These are phyloP conservation scores for Drosophila mercatorum DNA, from an alignment of 2,888 invertebrate genomes.

Conservation along the genomic window DNA sequence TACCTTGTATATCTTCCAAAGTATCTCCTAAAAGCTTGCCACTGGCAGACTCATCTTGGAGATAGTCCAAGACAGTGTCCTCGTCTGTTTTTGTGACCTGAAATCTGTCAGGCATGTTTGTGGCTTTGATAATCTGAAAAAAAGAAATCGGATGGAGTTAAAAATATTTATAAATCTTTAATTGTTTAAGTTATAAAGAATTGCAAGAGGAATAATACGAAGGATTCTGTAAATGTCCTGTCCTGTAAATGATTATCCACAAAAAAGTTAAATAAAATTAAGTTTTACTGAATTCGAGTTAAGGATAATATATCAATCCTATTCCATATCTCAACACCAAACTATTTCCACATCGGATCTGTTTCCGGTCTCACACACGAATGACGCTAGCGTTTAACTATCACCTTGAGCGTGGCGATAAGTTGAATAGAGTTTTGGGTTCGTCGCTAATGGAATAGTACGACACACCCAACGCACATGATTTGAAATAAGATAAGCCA, in stretches of 20 bases:
- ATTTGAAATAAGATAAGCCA: slow-evolving; percentile 7
- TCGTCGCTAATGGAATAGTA: slow-evolving; percentile 6
- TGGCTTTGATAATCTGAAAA: slow-evolving; percentile 47
- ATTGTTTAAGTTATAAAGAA: background rate
- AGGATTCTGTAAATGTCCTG: too few species aligned
- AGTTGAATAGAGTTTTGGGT: slow-evolving; percentile 3
- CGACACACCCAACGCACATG: slow-evolving; percentile 7
- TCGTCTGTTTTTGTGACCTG: slow-evolving; percentile 83
- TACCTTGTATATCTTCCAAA: slow-evolving; percentile 73
- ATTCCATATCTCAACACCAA: background rate
- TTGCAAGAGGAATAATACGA: background rate
- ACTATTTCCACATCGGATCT: slow-evolving; percentile 7
- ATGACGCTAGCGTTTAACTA: background rate
- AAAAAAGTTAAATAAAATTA: too few species aligned
- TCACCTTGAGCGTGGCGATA: slow-evolving; percentile 4
- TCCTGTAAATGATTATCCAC: too few species aligned
- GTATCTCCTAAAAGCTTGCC: slow-evolving; percentile 80
- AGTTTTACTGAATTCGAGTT: too few species aligned
- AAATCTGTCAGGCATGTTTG: slow-evolving; percentile 83
- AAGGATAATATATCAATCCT: background rate
- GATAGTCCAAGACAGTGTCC: slow-evolving; percentile 77
- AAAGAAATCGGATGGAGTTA: slow-evolving; percentile 15
- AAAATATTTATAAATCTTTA: background rate
- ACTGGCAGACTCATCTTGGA: slow-evolving; percentile 81
- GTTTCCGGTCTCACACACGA: slow-evolving; percentile 7